Evolutionary conservation across 2,113 vertebrate species (phyloP).

Genomic region (Willisornis vidua): DNA sequence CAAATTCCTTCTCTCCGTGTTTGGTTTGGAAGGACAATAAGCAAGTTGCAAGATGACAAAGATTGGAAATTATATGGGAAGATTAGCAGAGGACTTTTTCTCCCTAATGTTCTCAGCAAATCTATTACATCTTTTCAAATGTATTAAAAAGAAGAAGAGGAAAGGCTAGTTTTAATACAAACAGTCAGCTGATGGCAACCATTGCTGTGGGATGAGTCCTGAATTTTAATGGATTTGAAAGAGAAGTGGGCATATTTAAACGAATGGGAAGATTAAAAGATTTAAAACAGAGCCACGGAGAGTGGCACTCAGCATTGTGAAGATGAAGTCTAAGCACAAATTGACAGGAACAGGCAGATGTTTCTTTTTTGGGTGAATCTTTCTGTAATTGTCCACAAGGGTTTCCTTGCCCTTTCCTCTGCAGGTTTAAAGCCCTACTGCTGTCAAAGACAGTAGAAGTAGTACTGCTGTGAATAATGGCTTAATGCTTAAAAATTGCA

Average conservation of each 20-base stretch:
- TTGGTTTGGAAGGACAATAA: not conserved
- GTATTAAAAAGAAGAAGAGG: not conserved
- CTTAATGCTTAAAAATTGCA: not conserved
- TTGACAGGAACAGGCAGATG: not conserved
- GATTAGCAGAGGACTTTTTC: not conserved
- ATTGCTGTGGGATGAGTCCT: not conserved
- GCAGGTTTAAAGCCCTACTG: not conserved
- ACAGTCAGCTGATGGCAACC: not conserved
- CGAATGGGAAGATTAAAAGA: constrained; percentile 24
- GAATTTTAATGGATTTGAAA: not conserved
- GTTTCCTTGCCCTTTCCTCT: constrained; percentile 10
- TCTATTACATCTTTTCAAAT: not conserved
- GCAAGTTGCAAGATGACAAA: not conserved
- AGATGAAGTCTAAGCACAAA: constrained; percentile 17
- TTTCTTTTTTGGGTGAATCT: not conserved
- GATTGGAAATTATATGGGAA: not conserved
- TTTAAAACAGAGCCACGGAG: not conserved
- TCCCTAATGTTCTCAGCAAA: not conserved
- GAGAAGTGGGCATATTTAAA: not conserved
- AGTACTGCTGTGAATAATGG: not conserved
- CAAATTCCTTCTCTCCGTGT: not conserved
- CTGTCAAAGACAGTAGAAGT: not conserved
- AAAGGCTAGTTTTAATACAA: not conserved
- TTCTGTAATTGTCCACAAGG: not conserved
- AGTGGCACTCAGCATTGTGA: not conserved